Base-by-base conservation (phyloP, 2,888 invertebrate genomes). In the Oscheius sp. region DNA sequence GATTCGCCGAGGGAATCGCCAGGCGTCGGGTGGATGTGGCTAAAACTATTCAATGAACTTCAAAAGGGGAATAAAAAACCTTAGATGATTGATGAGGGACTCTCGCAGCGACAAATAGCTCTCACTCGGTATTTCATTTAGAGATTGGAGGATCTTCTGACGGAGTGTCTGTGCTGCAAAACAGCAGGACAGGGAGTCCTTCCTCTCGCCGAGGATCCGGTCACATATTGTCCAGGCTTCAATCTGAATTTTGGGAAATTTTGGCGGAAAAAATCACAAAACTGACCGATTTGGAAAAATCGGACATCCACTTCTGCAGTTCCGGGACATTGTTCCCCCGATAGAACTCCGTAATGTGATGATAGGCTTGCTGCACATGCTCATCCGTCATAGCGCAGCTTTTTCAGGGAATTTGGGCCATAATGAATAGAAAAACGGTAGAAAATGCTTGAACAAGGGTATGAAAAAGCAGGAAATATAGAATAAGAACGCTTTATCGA, bases 81-180 rank as follows among this genome's bases (percentile, higher is more conserved):
- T 78, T 48, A 97, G 92, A 89, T 98, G 97, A 55, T 93, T 93
- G 76, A 98, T 91, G 60, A 99, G 91, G 0, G 98, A 96, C 90
- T 97, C 95, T 82, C 96, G 91, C 37, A 99, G 91, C 0, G 96
- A 94, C 82, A 92, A 91, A 84, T 94, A 89, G n/a, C 76, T 76
- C 35, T 80, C 81, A 32, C 66, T 13, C 9, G 82, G 84, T 37
- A 84, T 50, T 55, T 81, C 79, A 2, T 57, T 48, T 63, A 84
- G 78, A 11, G 76, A 71, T 57, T 81, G 79, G 11, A 84, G 62
- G 32, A 87, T 84, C 76, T 82, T 74, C 55, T 70, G 70, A 85
- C 97, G 92, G 94, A 99, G 95, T 1, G 98, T 99, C 90, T 98
- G 98, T 11, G 98, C 96, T 63, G 96, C 98, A 91, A 99, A 98